Evolutionary conservation across 35 echinoderm and acorn worm genomes (phyloP).

Genomic region (Apostichopus parvimensis): DNA sequence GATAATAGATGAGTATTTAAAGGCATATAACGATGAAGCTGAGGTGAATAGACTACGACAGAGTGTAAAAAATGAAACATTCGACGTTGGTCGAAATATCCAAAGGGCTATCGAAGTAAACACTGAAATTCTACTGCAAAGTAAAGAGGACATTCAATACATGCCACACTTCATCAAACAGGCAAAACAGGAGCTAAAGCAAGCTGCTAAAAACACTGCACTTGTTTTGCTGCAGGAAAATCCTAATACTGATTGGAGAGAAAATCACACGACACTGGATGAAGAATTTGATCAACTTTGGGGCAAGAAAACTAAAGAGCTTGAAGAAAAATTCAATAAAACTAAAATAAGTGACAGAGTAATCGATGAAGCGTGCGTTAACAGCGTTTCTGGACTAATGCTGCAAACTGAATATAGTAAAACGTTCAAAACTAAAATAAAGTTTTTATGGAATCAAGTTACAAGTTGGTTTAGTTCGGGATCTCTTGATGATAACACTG

Average conservation of each 20-base stretch:
- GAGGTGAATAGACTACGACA: neutral
- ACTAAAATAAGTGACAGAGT: neutral
- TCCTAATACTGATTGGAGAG: neutral
- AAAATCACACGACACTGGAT: neutral
- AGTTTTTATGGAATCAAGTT: no score
- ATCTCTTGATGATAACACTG: no score
- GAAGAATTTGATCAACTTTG: neutral
- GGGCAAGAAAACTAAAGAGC: neutral
- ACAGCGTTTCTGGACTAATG: no score
- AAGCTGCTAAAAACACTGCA: neutral
- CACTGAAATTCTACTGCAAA: neutral
- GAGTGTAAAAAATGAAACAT: neutral
- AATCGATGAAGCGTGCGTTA: no score
- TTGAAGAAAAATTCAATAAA: neutral
- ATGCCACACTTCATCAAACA: neutral
- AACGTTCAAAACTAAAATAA: no score
- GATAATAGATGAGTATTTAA: conserved; percentile 13
- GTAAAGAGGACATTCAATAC: neutral
- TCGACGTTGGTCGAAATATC: neutral
- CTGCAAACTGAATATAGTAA: no score
- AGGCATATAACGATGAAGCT: neutral
- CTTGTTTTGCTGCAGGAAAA: neutral
- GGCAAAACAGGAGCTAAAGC: neutral
- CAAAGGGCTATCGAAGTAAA: neutral
- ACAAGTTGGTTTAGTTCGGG: no score